These are phyloP conservation scores for Timema cristinae DNA, from an alignment of 2,888 invertebrate genomes.

Conservation along the genomic window DNA sequence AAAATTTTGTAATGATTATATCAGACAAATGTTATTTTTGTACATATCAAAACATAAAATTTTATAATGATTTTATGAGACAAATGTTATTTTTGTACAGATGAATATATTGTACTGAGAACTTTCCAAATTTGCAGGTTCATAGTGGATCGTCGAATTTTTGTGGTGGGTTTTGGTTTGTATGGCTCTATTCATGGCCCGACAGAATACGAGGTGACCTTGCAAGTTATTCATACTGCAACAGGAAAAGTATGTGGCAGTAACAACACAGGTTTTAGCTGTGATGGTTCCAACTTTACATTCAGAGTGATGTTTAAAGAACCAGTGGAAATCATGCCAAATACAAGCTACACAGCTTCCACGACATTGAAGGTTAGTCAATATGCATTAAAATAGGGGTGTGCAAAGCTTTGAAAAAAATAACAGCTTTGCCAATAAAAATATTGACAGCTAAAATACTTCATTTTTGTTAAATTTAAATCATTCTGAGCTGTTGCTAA, in stretches of 20 bases:
- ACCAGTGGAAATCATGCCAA: slow-evolving; percentile 74
- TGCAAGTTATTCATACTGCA: slow-evolving; percentile 72
- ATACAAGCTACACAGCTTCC: slow-evolving; percentile 75
- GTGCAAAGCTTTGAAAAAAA: too few species aligned
- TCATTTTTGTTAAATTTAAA: too few species aligned
- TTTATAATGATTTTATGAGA: slow-evolving; percentile 16
- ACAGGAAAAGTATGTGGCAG: slow-evolving; percentile 69
- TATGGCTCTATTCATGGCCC: slow-evolving; percentile 78
- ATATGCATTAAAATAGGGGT: too few species aligned
- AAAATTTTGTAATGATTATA: slow-evolving; percentile 14
- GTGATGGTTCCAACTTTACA: slow-evolving; percentile 73
- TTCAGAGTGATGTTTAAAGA: slow-evolving; percentile 80
- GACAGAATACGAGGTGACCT: slow-evolving; percentile 70
- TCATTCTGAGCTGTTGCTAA: too few species aligned
- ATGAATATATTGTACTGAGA: slow-evolving; percentile 1
- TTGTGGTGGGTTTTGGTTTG: slow-evolving; percentile 78
- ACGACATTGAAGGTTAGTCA: slow-evolving; percentile 66
- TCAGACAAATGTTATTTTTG: background rate
- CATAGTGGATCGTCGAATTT: slow-evolving; percentile 73
- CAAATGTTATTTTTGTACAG: background rate
- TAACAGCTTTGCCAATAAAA: too few species aligned
- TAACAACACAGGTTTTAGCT: slow-evolving; percentile 71
- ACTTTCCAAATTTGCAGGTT: slow-evolving; percentile 53
- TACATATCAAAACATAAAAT: background rate
- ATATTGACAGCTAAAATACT: too few species aligned